Percentiles rank a stretch among this genome's conserved stretches.
Conservation (phyloP, 1,140 invertebrate species). For the Sarcophaga bullata region DNA sequence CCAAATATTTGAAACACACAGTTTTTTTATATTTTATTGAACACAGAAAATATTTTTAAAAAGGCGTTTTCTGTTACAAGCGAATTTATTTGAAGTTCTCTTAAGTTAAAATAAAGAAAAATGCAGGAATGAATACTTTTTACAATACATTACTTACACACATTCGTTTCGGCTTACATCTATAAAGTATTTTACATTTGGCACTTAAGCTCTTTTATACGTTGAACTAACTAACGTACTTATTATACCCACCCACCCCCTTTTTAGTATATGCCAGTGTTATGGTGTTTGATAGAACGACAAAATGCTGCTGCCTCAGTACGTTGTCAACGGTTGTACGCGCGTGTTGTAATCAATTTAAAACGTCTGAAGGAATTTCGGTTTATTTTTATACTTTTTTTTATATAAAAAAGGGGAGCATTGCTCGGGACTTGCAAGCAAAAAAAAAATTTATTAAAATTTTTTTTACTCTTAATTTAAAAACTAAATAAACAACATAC, state of each 20-base stretch:
- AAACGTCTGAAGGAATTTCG: slow-evolving; percentile 31
- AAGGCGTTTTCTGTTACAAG: too few relatives aligned
- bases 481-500: background rate
- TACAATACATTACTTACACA: too few relatives aligned
- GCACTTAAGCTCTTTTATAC: too few relatives aligned
- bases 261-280: background rate
- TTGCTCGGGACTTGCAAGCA: slow-evolving; percentile 32
- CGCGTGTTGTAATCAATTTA: slow-evolving; percentile 29
- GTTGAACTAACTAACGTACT: too few relatives aligned
- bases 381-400: slow-evolving; percentile 27
- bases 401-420: slow-evolving; percentile 33
- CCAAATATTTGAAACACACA: too few relatives aligned
- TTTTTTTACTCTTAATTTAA: background rate
- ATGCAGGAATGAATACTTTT: too few relatives aligned
- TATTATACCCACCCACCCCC: background rate
- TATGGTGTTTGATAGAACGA: background rate
- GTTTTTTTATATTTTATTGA: too few relatives aligned
- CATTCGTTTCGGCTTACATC: too few relatives aligned
- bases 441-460: background rate
- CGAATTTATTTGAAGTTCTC: too few relatives aligned
- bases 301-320: slow-evolving; percentile 28
- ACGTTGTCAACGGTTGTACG: slow-evolving; percentile 39
- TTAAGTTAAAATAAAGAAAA: too few relatives aligned
- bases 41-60: too few relatives aligned
- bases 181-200: too few relatives aligned